Conservation (phyloP, 2,888 invertebrate species). For the Netelia melanura region DNA sequence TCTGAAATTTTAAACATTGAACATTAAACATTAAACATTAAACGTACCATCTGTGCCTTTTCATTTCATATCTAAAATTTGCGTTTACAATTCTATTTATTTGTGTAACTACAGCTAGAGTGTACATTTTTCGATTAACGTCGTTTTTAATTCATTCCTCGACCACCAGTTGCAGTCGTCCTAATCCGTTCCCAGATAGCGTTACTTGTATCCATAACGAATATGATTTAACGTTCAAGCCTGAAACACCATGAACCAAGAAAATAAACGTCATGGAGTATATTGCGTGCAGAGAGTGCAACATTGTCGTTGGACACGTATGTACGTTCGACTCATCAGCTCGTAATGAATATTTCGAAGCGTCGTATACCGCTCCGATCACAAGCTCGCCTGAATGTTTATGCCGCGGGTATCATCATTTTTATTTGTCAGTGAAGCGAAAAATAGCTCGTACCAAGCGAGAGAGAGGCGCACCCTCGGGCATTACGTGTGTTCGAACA, state of each 20-base stretch:
- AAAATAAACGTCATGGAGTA: not conserved
- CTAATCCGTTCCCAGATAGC: not conserved
- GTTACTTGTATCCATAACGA: not conserved
- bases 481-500: conserved; percentile 67
- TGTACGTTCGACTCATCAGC: not conserved
- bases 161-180: not conserved
- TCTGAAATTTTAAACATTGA: too few relatives aligned
- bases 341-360: conserved; percentile 54
- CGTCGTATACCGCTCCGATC: conserved; percentile 18
- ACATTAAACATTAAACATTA: too few relatives aligned
- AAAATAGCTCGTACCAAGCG: conserved; percentile 77
- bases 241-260: too few relatives aligned
- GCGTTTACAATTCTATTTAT: too few relatives aligned
- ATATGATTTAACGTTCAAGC: not conserved
- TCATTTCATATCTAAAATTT: too few relatives aligned
- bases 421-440: conserved; percentile 84
- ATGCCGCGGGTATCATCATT: conserved; percentile 76
- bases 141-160: not conserved
- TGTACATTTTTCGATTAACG: not conserved
- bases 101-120: too few relatives aligned
- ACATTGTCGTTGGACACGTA: not conserved
- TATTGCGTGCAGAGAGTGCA: not conserved
- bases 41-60: not conserved
- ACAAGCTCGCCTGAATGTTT: conserved; percentile 60
- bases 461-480: conserved; percentile 78